Percentiles rank a stretch among this genome's conserved stretches.
Conservation (phyloP, 2,888 invertebrate species). For the Fragum whitleyi region DNA sequence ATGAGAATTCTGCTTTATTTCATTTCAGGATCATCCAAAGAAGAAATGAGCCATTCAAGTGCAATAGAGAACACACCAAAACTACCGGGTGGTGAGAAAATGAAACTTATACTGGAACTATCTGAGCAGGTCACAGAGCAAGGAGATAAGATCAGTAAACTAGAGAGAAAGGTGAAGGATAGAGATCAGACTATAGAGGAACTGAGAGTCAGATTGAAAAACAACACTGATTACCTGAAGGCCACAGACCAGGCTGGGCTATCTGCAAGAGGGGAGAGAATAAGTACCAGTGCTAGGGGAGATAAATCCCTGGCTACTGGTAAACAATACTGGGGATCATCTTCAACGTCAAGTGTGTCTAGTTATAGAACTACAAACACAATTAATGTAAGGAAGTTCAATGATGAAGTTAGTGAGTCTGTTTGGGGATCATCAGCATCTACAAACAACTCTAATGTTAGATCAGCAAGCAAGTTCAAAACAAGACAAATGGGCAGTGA, state of each 20-base stretch:
- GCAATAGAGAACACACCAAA: conserved; percentile 23
- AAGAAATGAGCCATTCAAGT: background rate
- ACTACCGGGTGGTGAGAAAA: conserved; percentile 64
- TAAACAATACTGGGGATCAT: conserved; percentile 4
- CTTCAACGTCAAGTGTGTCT: background rate
- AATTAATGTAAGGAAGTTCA: background rate
- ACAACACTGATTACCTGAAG: conserved; percentile 54
- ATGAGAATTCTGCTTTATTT: no score
- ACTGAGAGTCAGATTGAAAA: conserved; percentile 51
- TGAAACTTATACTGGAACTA: conserved; percentile 77
- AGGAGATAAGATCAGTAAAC: conserved; percentile 67
- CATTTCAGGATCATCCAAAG: conserved; percentile 5
- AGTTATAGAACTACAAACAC: background rate
- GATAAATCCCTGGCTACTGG: background rate
- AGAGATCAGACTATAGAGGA: conserved; percentile 71
- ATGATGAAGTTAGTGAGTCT: background rate
- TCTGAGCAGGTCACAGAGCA: conserved; percentile 79
- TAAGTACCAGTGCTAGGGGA: conserved; percentile 4
- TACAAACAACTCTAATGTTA: background rate
- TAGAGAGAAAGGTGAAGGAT: conserved; percentile 69
- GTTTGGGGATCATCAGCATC: background rate
- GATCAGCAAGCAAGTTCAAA: background rate
- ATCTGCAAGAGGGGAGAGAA: conserved; percentile 21
- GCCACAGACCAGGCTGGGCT: conserved; percentile 33
- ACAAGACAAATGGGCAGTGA: background rate